These are phyloP conservation scores for Mus caroli DNA, from an alignment of 2,797 vertebrate genomes.

Conservation along the genomic window DNA sequence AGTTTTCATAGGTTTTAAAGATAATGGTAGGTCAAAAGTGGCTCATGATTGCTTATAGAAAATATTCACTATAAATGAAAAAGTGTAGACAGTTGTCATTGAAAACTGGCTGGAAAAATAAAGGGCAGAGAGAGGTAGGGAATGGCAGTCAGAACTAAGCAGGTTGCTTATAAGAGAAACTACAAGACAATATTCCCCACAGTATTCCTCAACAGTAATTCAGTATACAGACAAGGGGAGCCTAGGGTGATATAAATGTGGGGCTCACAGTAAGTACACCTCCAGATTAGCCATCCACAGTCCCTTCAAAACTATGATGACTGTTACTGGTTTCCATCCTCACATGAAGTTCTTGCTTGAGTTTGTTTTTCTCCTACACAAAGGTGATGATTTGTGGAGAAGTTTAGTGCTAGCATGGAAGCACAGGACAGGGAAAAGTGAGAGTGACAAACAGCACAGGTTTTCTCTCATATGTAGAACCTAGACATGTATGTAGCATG, in stretches of 20 bases:
- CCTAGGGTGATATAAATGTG: neutral
- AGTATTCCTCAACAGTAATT: conserved; percentile 1
- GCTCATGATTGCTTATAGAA: conserved; percentile 20
- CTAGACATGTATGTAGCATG: neutral
- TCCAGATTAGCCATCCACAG: neutral
- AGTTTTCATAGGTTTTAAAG: conserved; percentile 32
- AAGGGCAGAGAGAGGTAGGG: neutral
- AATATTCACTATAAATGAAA: conserved; percentile 11
- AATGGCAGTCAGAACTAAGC: neutral
- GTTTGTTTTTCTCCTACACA: neutral
- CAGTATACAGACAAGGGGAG: neutral
- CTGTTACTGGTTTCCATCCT: neutral
- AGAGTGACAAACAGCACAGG: neutral
- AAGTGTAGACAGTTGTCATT: neutral
- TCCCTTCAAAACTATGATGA: neutral
- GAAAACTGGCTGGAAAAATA: conserved; percentile 18
- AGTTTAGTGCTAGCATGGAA: neutral
- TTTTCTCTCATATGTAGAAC: neutral
- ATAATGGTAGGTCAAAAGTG: conserved; percentile 14
- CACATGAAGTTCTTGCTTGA: neutral
- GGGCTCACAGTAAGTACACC: neutral
- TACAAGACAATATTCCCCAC: neutral
- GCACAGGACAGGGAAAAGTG: neutral
- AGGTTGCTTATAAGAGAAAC: conserved; percentile 53
- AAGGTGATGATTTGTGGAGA: neutral